Evolutionary conservation across 2,888 invertebrate genomes (phyloP).

Genomic region (Leptinotarsa juncta): DNA sequence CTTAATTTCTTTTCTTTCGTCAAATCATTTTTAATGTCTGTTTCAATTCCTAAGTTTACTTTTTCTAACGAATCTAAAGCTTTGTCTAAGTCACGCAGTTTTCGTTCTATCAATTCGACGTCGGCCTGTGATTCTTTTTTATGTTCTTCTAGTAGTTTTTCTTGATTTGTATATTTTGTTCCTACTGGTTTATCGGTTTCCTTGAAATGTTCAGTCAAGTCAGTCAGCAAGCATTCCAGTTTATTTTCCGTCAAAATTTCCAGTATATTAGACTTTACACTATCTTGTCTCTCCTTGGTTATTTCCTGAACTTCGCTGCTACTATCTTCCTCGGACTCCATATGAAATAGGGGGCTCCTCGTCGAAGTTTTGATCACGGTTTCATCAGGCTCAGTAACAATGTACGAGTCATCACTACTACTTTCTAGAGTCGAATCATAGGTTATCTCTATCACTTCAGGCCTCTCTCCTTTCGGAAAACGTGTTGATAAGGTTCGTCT

Average conservation of each 20-base stretch:
- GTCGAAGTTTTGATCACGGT: neutral
- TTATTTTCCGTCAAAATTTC: conserved; percentile 57
- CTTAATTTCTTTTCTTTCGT: conserved; percentile 63
- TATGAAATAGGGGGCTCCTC: conserved; percentile 65
- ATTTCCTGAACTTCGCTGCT: conserved; percentile 39
- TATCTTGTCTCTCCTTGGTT: conserved; percentile 51
- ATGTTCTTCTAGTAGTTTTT: conserved; percentile 45
- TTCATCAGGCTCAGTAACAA: conserved; percentile 54
- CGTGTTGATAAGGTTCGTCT: conserved; percentile 61
- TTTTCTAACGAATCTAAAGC: conserved; percentile 63
- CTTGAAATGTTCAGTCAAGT: conserved; percentile 44
- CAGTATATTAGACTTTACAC: conserved; percentile 58
- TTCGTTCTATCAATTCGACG: conserved; percentile 61
- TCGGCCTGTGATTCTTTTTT: conserved; percentile 55
- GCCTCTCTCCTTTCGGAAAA: conserved; percentile 58
- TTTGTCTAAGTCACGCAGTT: conserved; percentile 63
- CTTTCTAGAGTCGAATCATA: conserved; percentile 54
- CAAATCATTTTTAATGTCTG: conserved; percentile 44
- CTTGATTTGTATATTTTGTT: conserved; percentile 42
- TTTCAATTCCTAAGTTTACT: conserved; percentile 50
- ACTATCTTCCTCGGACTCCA: conserved; percentile 66
- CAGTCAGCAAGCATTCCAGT: conserved; percentile 53
- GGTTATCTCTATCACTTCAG: conserved; percentile 61
- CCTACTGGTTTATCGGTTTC: conserved; percentile 36
- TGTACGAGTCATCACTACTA: conserved; percentile 56